Evolutionary conservation across 2,888 invertebrate species (phyloP), one percentile per base, ranked within the genome.

Genomic region (Mythimna vitellina): DNA sequence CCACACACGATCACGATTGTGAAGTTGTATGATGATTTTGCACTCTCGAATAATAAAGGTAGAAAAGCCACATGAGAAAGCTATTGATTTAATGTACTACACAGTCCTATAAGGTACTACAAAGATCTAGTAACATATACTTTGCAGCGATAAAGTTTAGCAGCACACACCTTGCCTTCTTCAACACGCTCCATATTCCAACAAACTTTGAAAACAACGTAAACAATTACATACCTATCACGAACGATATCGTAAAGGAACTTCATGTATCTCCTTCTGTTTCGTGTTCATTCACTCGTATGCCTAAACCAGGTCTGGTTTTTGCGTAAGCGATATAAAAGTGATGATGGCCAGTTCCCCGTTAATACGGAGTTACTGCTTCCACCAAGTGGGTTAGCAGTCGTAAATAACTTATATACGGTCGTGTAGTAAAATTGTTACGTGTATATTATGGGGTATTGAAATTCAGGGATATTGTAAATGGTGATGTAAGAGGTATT

Each of bases 401-500:
- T 78, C 78, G 69, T 80, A 82, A 82, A 80, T 69, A 69, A 60
- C 42, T 29, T 64, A 60, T 58, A 68, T 67, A 76, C 70, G 65
- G 54, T 54, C 81, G 42, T 46, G 78, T n/a, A 67, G 56, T 77
- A 81, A 78, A 71, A 77, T 42, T 53, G 46, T 76, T 67, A 81
- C 54, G 77, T 70, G 35, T 65, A 17, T 58, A 29, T 66, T 66
- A 81, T 54, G 35, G 53, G 38, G 56, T 67, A 77, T 77, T 70
- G 77, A 76, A 66, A 70, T 46, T 70, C 70, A 56, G 60, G 38
- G 58, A 65, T 66, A 46, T 64, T 53, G 60, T 70, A 42, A 51
- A 81, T 64, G 53, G 63, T 53, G 25, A 65, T 64, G 29, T 49
- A 29, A n/a, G 7, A 12, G n/a, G 32, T 61, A 57, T 7, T 51